Evolutionary conservation across 2,888 invertebrate genomes (phyloP).

Genomic region (Cataglyphis rosenhaueri): DNA sequence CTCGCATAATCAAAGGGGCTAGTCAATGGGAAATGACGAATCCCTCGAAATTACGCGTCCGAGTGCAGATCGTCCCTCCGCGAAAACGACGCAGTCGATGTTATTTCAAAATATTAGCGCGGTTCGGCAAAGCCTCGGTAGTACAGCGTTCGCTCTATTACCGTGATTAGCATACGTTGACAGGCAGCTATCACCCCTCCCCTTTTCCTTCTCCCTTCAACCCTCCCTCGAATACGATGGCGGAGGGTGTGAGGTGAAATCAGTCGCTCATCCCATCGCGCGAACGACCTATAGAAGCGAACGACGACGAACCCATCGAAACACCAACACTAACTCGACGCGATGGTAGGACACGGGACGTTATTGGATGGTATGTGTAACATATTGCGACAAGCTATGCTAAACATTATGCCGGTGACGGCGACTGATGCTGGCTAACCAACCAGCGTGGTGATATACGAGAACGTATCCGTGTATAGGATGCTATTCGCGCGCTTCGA

Average conservation of each 20-base stretch:
- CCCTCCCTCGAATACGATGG: conserved; percentile 46
- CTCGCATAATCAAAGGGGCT: conserved; percentile 75
- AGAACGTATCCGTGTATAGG: conserved; percentile 65
- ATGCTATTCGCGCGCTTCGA: conserved; percentile 50
- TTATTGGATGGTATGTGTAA: conserved; percentile 74
- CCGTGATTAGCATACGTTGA: conserved; percentile 84
- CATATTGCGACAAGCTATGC: conserved; percentile 84
- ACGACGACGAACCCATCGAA: conserved; percentile 65
- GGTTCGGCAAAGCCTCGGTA: conserved; percentile 68
- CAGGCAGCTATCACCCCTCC: conserved; percentile 75
- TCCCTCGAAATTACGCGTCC: conserved; percentile 51
- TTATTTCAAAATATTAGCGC: conserved; percentile 83
- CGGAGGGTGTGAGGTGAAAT: conserved; percentile 46
- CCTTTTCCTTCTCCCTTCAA: neutral
- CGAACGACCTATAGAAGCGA: conserved; percentile 60
- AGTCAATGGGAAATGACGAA: conserved; percentile 78
- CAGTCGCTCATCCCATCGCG: conserved; percentile 57
- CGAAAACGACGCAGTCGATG: conserved; percentile 75
- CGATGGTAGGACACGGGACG: conserved; percentile 61
- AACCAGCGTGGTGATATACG: conserved; percentile 73
- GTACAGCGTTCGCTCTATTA: conserved; percentile 83
- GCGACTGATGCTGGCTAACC: conserved; percentile 79
- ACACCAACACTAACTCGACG: conserved; percentile 68
- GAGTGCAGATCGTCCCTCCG: conserved; percentile 56
- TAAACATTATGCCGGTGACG: conserved; percentile 82